A percentile compares a stretch with the other conserved stretches of the same genome.
Conservation (phyloP, 2,888 invertebrate genomes). For the Noctua janthina region DNA sequence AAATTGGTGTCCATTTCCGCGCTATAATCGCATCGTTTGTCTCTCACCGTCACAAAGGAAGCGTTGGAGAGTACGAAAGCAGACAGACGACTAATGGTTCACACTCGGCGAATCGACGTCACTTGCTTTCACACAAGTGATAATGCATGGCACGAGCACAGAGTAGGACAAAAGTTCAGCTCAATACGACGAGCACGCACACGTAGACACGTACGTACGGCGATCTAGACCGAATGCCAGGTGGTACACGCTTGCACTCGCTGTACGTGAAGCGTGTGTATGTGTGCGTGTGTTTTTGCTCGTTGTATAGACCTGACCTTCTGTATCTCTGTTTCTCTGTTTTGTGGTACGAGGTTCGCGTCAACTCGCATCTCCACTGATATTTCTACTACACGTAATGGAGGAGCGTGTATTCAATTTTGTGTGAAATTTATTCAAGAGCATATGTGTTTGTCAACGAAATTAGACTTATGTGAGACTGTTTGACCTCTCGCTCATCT, state of each 20-base stretch:
- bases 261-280: neutral
- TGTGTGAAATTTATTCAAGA: slow-evolving; percentile 54
- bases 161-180: slow-evolving; percentile 20
- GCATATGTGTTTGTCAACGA: slow-evolving; percentile 30
- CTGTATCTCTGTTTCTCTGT: neutral
- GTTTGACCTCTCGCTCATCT: slow-evolving; percentile 32
- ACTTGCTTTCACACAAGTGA: slow-evolving; percentile 69
- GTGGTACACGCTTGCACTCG: neutral
- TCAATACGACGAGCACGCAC: neutral
- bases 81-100: slow-evolving; percentile 79
- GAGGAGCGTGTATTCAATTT: slow-evolving; percentile 47
- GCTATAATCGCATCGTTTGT: slow-evolving; percentile 78
- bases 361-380: slow-evolving; percentile 40
- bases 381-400: slow-evolving; percentile 54
- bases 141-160: slow-evolving; percentile 66
- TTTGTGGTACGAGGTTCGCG: slow-evolving; percentile 16
- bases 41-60: slow-evolving; percentile 79
- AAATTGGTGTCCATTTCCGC: slow-evolving; percentile 77
- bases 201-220: neutral
- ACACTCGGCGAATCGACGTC: slow-evolving; percentile 70
- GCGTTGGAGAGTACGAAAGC: slow-evolving; percentile 71
- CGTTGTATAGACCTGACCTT: neutral
- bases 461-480: slow-evolving; percentile 18
- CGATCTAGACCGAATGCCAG: neutral
- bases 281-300: neutral